Evolutionary conservation across 23 tunicate genomes (phyloP), one percentile per base, ranked within the genome.

Genomic region (Halocynthia aurantium): DNA sequence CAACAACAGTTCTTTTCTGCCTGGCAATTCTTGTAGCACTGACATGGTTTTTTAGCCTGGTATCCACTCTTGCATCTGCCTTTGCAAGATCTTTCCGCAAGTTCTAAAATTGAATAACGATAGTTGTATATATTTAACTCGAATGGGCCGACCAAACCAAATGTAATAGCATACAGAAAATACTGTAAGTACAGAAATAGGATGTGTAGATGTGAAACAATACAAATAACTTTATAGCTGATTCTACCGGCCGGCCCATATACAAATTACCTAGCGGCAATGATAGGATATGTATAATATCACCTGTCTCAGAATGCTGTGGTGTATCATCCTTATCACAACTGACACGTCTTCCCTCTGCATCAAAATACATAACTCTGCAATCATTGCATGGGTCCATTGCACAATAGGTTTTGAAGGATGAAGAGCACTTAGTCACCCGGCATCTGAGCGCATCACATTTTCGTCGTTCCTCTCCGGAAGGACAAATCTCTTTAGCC

Each of bases 11-110:
- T 54, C 10, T 15, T 51, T 15, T 54, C 11, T 6, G 9, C 65
- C 8, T 17, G 10, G 65, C 78, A 74, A 15, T 49, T 1, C 63
- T 6, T 19, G 31, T 74, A 22, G 22, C 78, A 74, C 21, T 74
- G 64, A 18, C 78, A 74, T 13, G 56, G 13, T 53, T 74, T 64
- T 7, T 8, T 13, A 8, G 19, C 31, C n/a, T 53, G 22, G 21
- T 49, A 55, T 10, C 20, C 50, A n/a, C 65, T 54, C 5, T 54
- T 49, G 31, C 78, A 74, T 53, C 15, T 74, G 9, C 78, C 78
- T 74, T 74, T 74, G 56, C 78, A 74, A 0, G 78, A 52, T 54
- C 50, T 74, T 11, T 67, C 72, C 31, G 72, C 49, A 11, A 67
- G 19, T 11, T 50, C 72, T 67, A 49, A 11, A 31, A 31, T 31